phyloP scores from a whole-genome alignment of 2,888 invertebrate genomes.

The Mantis religiosa region DNA sequence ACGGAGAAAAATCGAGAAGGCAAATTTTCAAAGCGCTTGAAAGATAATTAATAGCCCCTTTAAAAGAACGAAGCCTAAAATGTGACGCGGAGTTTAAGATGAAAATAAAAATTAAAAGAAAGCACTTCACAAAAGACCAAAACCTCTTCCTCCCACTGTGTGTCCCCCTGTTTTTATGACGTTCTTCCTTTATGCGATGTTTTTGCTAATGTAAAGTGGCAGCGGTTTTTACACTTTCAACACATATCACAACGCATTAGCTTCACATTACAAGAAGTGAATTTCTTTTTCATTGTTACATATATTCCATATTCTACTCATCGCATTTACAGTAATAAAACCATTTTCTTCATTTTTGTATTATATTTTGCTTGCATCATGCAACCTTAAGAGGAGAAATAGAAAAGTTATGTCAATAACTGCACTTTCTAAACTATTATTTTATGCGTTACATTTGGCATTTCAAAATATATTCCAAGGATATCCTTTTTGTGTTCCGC shows the following conservation, averaged over 20 bases:
- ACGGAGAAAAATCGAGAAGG: not conserved
- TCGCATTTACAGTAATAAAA: too few relatives aligned
- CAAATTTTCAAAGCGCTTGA: not conserved
- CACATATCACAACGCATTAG: not conserved
- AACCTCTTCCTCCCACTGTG: not conserved
- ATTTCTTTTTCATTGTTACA: too few relatives aligned
- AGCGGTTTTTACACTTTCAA: not conserved
- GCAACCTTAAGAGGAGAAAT: too few relatives aligned
- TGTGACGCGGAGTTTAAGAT: not conserved
- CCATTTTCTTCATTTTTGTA: too few relatives aligned
- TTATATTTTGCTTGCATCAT: too few relatives aligned
- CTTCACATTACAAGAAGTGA: not conserved
- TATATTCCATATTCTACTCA: too few relatives aligned
- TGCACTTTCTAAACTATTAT: too few relatives aligned
- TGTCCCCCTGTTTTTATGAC: not conserved
- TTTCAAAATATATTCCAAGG: too few relatives aligned
- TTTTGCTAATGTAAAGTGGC: not conserved
- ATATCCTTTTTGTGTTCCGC: too few relatives aligned
- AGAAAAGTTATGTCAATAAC: too few relatives aligned
- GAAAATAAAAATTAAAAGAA: not conserved
- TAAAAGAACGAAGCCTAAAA: not conserved
- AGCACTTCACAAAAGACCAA: not conserved
- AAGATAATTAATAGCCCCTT: not conserved
- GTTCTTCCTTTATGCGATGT: not conserved
- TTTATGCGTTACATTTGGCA: too few relatives aligned